Evolutionary conservation across 2,797 vertebrate genomes (phyloP), one percentile per base, ranked within the genome.

Genomic region (Melanotaenia maccullochi): DNA sequence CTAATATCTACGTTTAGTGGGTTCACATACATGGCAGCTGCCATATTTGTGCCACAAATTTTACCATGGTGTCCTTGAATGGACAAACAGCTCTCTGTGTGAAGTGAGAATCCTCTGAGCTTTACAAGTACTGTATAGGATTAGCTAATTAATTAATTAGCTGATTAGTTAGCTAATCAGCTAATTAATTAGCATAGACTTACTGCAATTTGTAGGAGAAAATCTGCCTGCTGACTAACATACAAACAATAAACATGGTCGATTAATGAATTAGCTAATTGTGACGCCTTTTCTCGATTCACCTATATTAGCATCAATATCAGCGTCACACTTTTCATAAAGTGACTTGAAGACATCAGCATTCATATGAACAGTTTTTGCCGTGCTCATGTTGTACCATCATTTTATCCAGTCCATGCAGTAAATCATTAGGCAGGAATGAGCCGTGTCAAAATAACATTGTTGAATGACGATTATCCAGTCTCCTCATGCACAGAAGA

Each of bases 401-500:
- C 1, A 9, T 14, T 67, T 32, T 1, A 0, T 44, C 62, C 42
- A 51, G 47, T 58, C 44, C 35, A 35, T 32, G 24, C 20, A 63
- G 30, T 11, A 32, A 60, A 24, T 18, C 28, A 20, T 16, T 24
- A 30, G n/a, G n/a, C n/a, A 49, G 40, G 20, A 54, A 64, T 64
- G 32, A 38, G 51, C 52, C 49, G 55, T 67, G 55, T 69, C 65
- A 54, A 30, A 40, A 38, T 5, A 24, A 75, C 22, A 67, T 25
- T 38, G 40, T 40, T 0, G 16, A 40, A 30, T 30, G 28, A 30
- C 4, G 56, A 51, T 58, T 36, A 77, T 80, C 22, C 60, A 35
- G 49, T 68, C 36, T 38, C 22, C 36, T 22, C 33, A 36, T 28
- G 28, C 44, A 59, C 5, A 38, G 18, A 57, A 36, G 59, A 58